Base-by-base conservation (phyloP, 1,140 invertebrate species). In the Tetramorium alpestre region DNA sequence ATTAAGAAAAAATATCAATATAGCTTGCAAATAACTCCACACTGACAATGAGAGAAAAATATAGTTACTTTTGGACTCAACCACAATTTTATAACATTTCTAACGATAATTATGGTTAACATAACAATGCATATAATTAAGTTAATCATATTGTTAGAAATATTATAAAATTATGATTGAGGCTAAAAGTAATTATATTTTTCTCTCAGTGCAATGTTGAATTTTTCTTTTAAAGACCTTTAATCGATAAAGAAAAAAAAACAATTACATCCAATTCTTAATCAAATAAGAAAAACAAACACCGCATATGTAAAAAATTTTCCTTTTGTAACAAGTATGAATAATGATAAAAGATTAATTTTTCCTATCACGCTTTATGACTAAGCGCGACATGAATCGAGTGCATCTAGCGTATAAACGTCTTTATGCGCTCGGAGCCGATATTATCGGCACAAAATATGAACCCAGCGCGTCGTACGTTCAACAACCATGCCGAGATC, bases 391-490 rank as follows among this genome's bases (percentile, higher is more conserved):
- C 6, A 51, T 16, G 13, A 60, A 60, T 38, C 25, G 44, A 54
- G 47, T 16, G 13, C 75, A 78, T 41, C 62, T 41, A 28, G 3
- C 8, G 44, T 18, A 6, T 69, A 69, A 69, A 81, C 16, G 49
- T 81, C 64, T 58, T 81, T 70, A 54, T 28, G 10, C n/a, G 11
- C 18, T 44, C 28, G 28, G 33, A n/a, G 33, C 13, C 47, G 47
- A 81, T 56, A 49, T 77, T 77, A 60, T 62, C 56, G 56, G 10
- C 3, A n/a, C 16, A 22, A 47, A 69, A 25, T 41, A 44, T 41
- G 25, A 80, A 81, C 11, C n/a, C n/a, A 16, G 7, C 33, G 22
- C 33, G 18, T 25, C 47, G 33, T 33, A 33, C 33, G 47, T 70
- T 58, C 33, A 44, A 41, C 28, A 47, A 51, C 18, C 16, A 25